Evolutionary conservation across 2,797 vertebrate genomes (phyloP).

Genomic region (Bufotes viridis): DNA sequence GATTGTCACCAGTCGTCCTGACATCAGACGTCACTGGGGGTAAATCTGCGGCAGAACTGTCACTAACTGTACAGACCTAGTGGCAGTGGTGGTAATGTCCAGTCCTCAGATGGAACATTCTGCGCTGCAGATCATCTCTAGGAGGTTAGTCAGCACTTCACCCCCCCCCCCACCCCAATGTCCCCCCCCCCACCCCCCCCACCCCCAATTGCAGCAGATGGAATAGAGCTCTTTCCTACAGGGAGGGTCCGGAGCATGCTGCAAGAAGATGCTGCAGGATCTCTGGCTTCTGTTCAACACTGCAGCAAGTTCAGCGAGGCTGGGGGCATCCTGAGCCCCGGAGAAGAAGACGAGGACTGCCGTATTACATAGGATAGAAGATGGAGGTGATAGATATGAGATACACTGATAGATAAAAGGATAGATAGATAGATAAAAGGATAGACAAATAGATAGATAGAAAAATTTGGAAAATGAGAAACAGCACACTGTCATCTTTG

Average conservation of each 20-base stretch:
- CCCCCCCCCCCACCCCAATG: too few relatives aligned
- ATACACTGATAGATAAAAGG: too few relatives aligned
- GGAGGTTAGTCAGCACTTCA: not conserved
- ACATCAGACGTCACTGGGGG: too few relatives aligned
- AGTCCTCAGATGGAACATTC: not conserved
- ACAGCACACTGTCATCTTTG: too few relatives aligned
- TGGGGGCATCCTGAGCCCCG: too few relatives aligned
- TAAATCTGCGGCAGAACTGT: not conserved
- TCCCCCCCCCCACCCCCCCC: too few relatives aligned
- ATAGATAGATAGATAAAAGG: too few relatives aligned
- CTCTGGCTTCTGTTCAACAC: slow-evolving; percentile 51
- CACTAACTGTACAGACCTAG: not conserved
- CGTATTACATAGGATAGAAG: not conserved
- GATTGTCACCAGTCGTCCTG: too few relatives aligned
- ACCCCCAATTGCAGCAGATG: not conserved
- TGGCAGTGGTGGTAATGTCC: not conserved
- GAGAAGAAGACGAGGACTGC: not conserved
- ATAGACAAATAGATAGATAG: too few relatives aligned
- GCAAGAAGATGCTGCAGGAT: slow-evolving; percentile 50
- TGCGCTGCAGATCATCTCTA: not conserved
- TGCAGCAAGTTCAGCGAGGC: slow-evolving; percentile 54
- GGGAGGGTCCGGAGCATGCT: slow-evolving; percentile 42
- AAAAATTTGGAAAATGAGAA: too few relatives aligned
- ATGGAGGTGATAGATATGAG: too few relatives aligned
- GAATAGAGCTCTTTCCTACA: not conserved